phyloP scores from a whole-genome alignment of 2,113 vertebrate genomes.

The Oryzias melastigma region DNA sequence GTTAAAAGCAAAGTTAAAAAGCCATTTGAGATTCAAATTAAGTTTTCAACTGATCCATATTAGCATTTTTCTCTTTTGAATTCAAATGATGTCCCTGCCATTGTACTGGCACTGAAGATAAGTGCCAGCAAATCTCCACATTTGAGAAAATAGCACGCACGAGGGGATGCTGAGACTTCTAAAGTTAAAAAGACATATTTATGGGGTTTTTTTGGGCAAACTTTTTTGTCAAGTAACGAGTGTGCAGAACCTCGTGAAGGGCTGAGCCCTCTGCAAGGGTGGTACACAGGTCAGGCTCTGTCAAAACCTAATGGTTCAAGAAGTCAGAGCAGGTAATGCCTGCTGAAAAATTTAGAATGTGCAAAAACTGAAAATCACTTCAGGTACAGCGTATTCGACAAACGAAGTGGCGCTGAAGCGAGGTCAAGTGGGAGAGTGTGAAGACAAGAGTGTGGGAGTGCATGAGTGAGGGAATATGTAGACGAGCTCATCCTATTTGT shows the following conservation, averaged over 20 bases:
- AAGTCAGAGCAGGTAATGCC: slow-evolving; percentile 42
- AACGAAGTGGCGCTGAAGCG: slow-evolving; percentile 43
- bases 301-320: slow-evolving; percentile 30
- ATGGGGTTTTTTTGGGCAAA: not conserved
- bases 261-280: slow-evolving; percentile 1
- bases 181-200: not conserved
- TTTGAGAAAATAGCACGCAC: too few relatives aligned
- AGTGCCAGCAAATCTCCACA: too few relatives aligned
- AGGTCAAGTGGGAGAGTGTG: slow-evolving; percentile 49
- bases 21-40: too few relatives aligned
- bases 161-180: too few relatives aligned
- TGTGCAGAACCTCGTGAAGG: not conserved
- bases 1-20: too few relatives aligned
- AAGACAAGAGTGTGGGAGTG: slow-evolving; percentile 44
- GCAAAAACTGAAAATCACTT: slow-evolving; percentile 51
- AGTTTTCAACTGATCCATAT: too few relatives aligned
- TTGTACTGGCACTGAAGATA: too few relatives aligned
- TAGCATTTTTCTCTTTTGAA: too few relatives aligned
- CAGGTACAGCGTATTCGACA: slow-evolving; percentile 37
- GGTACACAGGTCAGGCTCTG: slow-evolving; percentile 4
- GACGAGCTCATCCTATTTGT: slow-evolving; percentile 54
- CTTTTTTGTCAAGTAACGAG: slow-evolving; percentile 7
- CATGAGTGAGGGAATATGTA: slow-evolving; percentile 41
- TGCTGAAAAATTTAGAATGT: slow-evolving; percentile 52
- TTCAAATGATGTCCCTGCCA: too few relatives aligned